These are phyloP conservation scores for Drosophila seclusa DNA, from an alignment of 2,888 invertebrate genomes.

Conservation along the genomic window DNA sequence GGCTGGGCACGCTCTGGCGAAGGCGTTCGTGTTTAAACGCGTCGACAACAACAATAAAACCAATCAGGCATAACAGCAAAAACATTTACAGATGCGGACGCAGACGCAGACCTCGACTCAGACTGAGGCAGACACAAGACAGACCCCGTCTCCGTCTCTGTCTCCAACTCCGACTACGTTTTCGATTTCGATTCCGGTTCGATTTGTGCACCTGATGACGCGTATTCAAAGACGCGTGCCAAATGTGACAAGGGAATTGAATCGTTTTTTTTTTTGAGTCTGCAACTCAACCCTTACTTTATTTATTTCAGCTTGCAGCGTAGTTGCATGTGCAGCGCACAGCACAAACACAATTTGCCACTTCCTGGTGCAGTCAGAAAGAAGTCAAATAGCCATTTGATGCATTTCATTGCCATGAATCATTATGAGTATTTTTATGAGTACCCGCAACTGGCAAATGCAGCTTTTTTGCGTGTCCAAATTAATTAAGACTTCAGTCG, in stretches of 20 bases:
- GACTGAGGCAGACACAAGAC: not conserved
- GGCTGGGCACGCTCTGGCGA: slow-evolving; percentile 54
- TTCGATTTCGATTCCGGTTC: not conserved
- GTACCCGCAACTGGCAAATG: slow-evolving; percentile 55
- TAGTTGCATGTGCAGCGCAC: slow-evolving; percentile 28
- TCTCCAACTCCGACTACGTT: not conserved
- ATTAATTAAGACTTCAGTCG: slow-evolving; percentile 74
- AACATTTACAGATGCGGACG: slow-evolving; percentile 12
- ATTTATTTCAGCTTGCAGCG: slow-evolving; percentile 10
- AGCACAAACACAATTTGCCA: slow-evolving; percentile 1
- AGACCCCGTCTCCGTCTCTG: not conserved
- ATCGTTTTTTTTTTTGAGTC: not conserved
- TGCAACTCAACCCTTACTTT: slow-evolving; percentile 7
- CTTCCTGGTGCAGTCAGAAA: slow-evolving; percentile 4
- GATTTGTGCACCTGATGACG: slow-evolving; percentile 66
- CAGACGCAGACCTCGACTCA: not conserved
- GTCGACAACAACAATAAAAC: slow-evolving; percentile 74
- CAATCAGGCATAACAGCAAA: slow-evolving; percentile 63
- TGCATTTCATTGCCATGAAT: slow-evolving; percentile 71
- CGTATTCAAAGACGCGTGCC: slow-evolving; percentile 70
- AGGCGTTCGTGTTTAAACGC: slow-evolving; percentile 75
- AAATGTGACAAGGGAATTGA: slow-evolving; percentile 65
- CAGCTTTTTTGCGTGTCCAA: slow-evolving; percentile 65
- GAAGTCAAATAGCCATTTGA: slow-evolving; percentile 44
- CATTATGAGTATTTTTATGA: slow-evolving; percentile 60